Conservation (phyloP, 2,888 invertebrate species). For the Heliconius ethilla region DNA sequence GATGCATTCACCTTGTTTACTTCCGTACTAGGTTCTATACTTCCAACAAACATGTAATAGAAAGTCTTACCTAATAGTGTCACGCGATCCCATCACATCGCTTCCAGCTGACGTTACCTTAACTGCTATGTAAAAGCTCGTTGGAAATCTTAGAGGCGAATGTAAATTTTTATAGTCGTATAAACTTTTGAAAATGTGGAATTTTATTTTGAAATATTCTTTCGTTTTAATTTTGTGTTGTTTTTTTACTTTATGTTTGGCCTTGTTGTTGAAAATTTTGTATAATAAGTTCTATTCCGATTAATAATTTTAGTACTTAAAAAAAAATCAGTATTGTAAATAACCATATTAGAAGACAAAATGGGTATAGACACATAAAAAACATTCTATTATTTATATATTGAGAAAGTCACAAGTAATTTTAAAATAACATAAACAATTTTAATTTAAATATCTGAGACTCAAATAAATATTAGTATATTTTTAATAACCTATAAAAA, state of each 20-base stretch:
- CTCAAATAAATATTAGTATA: no score
- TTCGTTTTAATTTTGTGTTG: neutral
- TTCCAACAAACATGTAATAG: constrained; percentile 22
- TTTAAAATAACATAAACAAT: no score
- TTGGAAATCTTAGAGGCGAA: constrained; percentile 17
- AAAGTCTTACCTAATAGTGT: constrained; percentile 28
- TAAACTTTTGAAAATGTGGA: constrained; percentile 10
- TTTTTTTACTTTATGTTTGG: neutral
- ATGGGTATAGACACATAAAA: no score
- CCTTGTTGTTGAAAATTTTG: neutral
- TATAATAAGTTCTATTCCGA: no score
- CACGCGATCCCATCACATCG: constrained; percentile 31
- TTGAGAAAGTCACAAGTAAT: no score
- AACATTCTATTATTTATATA: no score
- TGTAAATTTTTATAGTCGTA: constrained; percentile 4
- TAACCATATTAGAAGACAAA: no score
- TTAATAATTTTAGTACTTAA: no score
- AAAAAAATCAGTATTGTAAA: no score
- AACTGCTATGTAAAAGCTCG: constrained; percentile 17
- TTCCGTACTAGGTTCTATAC: constrained; percentile 13
- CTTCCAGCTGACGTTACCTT: constrained; percentile 19
- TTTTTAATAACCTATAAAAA: no score
- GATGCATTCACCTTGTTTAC: constrained; percentile 6
- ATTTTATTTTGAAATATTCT: neutral
- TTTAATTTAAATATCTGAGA: no score